A percentile compares a stretch with the other conserved stretches of the same genome.
phyloP scores from a whole-genome alignment of 2,888 invertebrate genomes.

The Microctonus brassicae region DNA sequence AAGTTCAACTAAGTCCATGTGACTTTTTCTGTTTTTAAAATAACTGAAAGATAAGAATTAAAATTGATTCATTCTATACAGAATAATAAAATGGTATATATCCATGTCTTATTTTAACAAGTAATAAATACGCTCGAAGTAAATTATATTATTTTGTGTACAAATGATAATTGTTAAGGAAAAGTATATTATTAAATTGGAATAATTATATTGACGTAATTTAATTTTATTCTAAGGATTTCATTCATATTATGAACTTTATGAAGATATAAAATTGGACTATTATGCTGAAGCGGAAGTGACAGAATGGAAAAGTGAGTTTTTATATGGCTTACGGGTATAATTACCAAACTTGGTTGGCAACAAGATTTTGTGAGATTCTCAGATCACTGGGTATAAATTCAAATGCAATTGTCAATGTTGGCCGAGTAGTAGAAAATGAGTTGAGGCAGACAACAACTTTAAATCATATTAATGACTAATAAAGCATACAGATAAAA shows the following conservation, averaged over 20 bases:
- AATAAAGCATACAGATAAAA: too few relatives aligned
- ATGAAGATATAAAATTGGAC: neutral
- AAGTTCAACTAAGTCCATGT: conserved; percentile 2
- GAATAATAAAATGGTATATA: too few relatives aligned
- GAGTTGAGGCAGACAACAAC: neutral
- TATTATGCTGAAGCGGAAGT: neutral
- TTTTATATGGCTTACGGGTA: neutral
- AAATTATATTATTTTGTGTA: neutral
- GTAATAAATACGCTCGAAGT: neutral
- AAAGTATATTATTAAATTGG: neutral
- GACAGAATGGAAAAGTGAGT: neutral
- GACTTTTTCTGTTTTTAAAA: neutral
- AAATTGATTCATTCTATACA: neutral
- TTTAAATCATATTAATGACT: neutral
- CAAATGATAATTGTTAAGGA: neutral
- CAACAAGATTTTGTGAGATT: conserved; percentile 3
- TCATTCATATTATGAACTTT: neutral
- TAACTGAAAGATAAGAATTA: neutral
- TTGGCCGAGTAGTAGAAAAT: neutral
- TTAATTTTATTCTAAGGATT: neutral
- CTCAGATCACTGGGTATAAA: neutral
- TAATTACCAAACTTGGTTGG: conserved; percentile 5
- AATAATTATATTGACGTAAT: neutral
- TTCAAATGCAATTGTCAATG: neutral
- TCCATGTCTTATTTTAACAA: too few relatives aligned